A percentile compares a stretch with the other conserved stretches of the same genome.
Conservation (phyloP, 2,888 invertebrate genomes). For the Callosobruchus maculatus region DNA sequence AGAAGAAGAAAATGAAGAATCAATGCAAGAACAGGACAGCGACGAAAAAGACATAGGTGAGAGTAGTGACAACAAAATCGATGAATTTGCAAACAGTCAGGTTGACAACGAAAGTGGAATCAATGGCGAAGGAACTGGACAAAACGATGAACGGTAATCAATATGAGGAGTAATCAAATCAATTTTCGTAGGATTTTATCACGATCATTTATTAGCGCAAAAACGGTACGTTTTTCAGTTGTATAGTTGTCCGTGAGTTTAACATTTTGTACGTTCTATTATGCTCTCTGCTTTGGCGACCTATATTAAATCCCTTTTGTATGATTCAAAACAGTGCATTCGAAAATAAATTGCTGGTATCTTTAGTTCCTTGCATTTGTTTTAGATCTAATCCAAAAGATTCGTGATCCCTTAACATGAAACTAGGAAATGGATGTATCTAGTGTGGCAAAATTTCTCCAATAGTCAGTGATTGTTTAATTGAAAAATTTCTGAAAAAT, state of each 20-base stretch:
- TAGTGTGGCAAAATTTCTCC: too few relatives aligned
- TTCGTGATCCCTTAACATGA: too few relatives aligned
- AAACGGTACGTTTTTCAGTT: background rate
- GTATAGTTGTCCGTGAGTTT: background rate
- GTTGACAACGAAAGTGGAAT: background rate
- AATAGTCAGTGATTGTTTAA: too few relatives aligned
- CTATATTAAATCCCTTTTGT: too few relatives aligned
- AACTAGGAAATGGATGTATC: too few relatives aligned
- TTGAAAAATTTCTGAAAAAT: too few relatives aligned
- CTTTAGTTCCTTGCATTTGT: too few relatives aligned
- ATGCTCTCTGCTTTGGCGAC: background rate
- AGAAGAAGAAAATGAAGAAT: slow-evolving; percentile 3
- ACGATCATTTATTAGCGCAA: background rate
- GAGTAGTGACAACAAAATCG: background rate
- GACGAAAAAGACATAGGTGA: background rate
- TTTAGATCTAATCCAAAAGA: too few relatives aligned
- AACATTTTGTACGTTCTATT: background rate
- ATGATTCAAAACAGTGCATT: too few relatives aligned
- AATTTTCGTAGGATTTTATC: background rate
- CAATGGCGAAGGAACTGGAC: background rate
- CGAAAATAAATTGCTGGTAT: too few relatives aligned
- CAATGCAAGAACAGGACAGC: slow-evolving; percentile 1
- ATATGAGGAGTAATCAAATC: background rate
- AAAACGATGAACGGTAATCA: background rate
- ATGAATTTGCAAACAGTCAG: background rate